Evolutionary conservation across 2,797 vertebrate species (phyloP).

Genomic region (Takifugu rubripes): DNA sequence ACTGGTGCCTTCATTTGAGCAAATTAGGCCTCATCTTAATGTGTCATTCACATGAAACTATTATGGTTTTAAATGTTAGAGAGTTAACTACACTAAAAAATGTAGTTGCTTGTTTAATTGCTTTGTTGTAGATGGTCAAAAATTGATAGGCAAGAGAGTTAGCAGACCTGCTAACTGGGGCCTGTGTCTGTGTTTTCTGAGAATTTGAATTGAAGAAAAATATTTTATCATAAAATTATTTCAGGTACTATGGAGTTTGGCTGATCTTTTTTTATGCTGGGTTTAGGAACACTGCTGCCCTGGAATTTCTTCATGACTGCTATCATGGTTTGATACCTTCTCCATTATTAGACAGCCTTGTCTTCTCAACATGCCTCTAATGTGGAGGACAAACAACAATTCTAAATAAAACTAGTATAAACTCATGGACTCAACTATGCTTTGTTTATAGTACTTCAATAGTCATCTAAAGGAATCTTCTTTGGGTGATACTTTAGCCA

Average conservation of each 20-base stretch:
- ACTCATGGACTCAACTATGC: neutral
- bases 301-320: constrained; percentile 91
- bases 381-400: neutral
- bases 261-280: constrained; percentile 79
- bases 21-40: no score
- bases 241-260: constrained; percentile 58
- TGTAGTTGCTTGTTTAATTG: no score
- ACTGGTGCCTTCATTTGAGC: no score
- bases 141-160: no score
- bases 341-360: neutral
- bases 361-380: neutral
- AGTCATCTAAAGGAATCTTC: constrained; percentile 69
- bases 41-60: no score
- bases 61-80: no score
- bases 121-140: no score
- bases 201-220: neutral
- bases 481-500: constrained; percentile 10
- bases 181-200: neutral
- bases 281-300: constrained; percentile 82
- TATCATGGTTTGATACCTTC: constrained; percentile 67
- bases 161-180: no score
- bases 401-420: neutral
- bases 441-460: constrained; percentile 84
- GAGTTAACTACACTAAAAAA: no score
- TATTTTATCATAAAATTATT: neutral